Evolutionary conservation across 2,888 invertebrate species (phyloP).

Genomic region (Nycteola revayana): DNA sequence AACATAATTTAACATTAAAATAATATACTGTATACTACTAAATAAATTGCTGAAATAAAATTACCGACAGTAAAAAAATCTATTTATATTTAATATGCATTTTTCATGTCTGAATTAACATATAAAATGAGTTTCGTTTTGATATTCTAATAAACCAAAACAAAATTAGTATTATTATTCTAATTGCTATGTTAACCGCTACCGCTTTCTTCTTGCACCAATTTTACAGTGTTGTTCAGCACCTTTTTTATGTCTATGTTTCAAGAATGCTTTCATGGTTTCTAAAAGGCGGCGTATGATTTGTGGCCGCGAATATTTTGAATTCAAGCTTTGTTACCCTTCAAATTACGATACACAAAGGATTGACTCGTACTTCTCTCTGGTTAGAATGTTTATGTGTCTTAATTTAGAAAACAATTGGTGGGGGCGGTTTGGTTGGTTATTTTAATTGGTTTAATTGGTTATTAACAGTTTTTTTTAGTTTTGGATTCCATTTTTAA

Average conservation of each 20-base stretch:
- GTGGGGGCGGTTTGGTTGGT: slow-evolving; percentile 8
- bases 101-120: no score
- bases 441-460: slow-evolving; percentile 12
- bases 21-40: no score
- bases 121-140: no score
- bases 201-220: slow-evolving; percentile 11
- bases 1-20: no score
- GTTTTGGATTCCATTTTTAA: slow-evolving; percentile 4
- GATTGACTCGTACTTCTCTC: slow-evolving; percentile 22
- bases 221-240: slow-evolving; percentile 37
- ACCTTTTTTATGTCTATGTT: slow-evolving; percentile 52
- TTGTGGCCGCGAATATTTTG: slow-evolving; percentile 64
- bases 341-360: slow-evolving; percentile 28
- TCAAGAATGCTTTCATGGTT: slow-evolving; percentile 66
- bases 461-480: slow-evolving; percentile 8
- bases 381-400: slow-evolving; percentile 15
- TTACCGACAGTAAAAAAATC: no score
- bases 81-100: no score
- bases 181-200: no score
- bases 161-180: no score
- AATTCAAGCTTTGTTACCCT: slow-evolving; percentile 43
- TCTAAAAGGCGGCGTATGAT: slow-evolving; percentile 66
- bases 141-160: no score
- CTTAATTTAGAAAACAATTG: slow-evolving; percentile 30
- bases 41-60: no score